Evolutionary conservation across 2,113 vertebrate genomes (phyloP).

Genomic region (Benitochromis conjunctus): DNA sequence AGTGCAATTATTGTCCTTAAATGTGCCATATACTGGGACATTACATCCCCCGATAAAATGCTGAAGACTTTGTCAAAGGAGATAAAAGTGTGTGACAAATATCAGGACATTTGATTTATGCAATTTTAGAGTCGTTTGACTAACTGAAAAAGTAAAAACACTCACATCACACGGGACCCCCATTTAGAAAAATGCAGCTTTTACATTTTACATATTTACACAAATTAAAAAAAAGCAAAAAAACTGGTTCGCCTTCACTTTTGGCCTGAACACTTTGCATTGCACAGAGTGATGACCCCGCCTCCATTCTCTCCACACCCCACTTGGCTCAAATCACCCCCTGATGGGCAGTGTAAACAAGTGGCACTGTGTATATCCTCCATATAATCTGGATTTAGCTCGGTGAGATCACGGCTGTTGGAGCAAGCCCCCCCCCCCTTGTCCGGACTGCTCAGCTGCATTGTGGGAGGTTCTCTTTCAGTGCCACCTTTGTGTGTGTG

Average conservation of each 20-base stretch:
- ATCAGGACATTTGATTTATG: neutral
- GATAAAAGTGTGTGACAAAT: neutral
- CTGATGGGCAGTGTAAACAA: constrained; percentile 73
- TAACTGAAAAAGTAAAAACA: neutral
- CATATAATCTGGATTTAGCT: constrained; percentile 86
- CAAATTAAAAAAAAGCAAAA: neutral
- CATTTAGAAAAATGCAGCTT: neutral
- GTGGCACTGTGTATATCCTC: constrained; percentile 79
- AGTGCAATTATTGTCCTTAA: constrained; percentile 1
- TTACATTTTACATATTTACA: neutral
- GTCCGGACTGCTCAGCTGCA: constrained; percentile 67
- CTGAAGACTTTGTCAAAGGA: neutral
- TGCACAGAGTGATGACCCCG: neutral
- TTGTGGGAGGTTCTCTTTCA: constrained; percentile 80
- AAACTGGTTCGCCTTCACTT: neutral
- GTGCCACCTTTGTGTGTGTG: constrained; percentile 76
- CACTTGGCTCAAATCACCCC: constrained; percentile 19
- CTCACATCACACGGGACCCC: neutral
- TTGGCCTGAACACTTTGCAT: neutral
- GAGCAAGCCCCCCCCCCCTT: constrained; percentile 47
- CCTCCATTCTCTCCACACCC: neutral
- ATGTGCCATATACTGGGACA: neutral
- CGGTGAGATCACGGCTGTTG: constrained; percentile 75
- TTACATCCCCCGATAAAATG: neutral
- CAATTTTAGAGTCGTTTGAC: neutral